phyloP scores from a whole-genome alignment of 92 coral and sea anemone genomes.

The Micromussa lordhowensis region DNA sequence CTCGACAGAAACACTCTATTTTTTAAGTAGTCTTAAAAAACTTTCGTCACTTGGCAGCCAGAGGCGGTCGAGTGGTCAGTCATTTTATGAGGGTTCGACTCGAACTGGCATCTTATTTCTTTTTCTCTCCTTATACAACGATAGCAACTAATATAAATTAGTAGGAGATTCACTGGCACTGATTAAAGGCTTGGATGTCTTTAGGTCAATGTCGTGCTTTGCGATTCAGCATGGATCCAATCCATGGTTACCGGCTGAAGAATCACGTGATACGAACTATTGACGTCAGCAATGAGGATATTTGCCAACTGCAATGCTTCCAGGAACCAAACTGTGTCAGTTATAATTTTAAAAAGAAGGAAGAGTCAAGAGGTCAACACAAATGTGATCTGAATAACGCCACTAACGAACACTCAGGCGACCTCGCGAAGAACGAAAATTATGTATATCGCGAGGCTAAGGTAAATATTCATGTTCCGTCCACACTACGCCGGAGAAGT shows the following conservation, averaged over 20 bases:
- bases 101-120: too few relatives aligned
- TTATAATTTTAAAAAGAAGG: background rate
- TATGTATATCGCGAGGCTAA: background rate
- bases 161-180: too few relatives aligned
- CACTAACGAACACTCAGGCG: background rate
- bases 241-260: background rate
- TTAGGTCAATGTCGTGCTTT: background rate
- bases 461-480: background rate
- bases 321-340: background rate
- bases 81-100: too few relatives aligned
- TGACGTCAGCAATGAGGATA: background rate
- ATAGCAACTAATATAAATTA: too few relatives aligned
- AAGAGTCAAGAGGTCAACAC: background rate
- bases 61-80: too few relatives aligned
- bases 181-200: background rate
- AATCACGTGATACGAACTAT: background rate
- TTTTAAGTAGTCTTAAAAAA: too few relatives aligned
- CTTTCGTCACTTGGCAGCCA: too few relatives aligned
- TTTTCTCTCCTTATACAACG: too few relatives aligned
- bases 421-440: background rate
- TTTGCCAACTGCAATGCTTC: background rate
- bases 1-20: too few relatives aligned
- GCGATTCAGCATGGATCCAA: background rate
- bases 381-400: background rate
- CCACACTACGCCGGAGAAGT: too few relatives aligned